These are phyloP conservation scores for Xylota segnis DNA, from an alignment of 2,888 invertebrate species.

Conservation along the genomic window DNA sequence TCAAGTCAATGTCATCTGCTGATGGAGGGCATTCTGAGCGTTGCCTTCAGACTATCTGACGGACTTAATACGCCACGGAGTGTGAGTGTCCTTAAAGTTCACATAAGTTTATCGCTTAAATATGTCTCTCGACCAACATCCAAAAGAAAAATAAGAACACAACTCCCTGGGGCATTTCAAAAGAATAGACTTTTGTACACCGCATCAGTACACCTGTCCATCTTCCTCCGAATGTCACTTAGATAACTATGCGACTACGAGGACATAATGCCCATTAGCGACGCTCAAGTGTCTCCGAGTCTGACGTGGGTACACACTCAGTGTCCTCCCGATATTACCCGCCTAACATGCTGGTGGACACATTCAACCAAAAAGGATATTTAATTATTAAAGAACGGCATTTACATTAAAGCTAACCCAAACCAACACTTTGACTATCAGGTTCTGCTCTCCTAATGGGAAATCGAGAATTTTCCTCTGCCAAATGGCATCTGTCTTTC, in stretches of 20 bases:
- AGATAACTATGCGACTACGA: not conserved
- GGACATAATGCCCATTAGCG: constrained; percentile 17
- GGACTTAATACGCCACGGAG: too few species aligned
- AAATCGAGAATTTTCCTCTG: constrained; percentile 35
- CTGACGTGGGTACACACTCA: constrained; percentile 37
- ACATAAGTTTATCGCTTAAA: too few species aligned
- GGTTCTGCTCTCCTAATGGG: constrained; percentile 17
- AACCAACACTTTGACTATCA: constrained; percentile 19
- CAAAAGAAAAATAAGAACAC: not conserved
- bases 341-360: constrained; percentile 11
- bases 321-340: not conserved
- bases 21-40: too few species aligned
- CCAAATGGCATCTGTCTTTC: constrained; percentile 54
- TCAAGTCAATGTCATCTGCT: too few species aligned
- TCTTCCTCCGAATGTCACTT: constrained; percentile 48
- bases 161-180: constrained; percentile 19
- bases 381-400: constrained; percentile 55
- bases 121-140: not conserved
- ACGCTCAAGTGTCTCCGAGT: constrained; percentile 30
- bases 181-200: constrained; percentile 12
- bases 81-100: too few species aligned
- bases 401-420: constrained; percentile 31
- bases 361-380: constrained; percentile 38
- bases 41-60: too few species aligned
- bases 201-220: constrained; percentile 51